These are phyloP conservation scores for Imbricaverruca yamaguchii DNA, from an alignment of 2,888 invertebrate species.

Conservation along the genomic window DNA sequence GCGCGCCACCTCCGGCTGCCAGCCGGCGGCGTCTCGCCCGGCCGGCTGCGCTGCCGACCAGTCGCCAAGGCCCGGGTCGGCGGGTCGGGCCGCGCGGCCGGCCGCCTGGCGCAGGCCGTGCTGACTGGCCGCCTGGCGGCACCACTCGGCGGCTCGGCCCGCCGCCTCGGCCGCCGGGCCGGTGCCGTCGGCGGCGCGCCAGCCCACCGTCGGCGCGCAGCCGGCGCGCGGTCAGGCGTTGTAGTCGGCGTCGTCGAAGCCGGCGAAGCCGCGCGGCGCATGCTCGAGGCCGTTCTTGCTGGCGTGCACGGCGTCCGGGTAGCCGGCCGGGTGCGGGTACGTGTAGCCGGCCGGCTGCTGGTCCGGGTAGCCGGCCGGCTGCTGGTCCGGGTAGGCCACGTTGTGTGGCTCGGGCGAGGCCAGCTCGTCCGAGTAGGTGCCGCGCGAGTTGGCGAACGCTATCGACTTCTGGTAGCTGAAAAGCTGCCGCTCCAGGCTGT, in stretches of 20 bases:
- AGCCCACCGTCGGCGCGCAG: no score
- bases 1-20: no score
- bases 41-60: no score
- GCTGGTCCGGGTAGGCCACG: neutral
- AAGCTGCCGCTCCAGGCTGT: conserved; percentile 68
- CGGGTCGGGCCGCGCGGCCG: no score
- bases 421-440: conserved; percentile 45
- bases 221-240: neutral
- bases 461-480: conserved; percentile 75
- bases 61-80: no score
- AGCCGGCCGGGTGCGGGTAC: conserved; percentile 25
- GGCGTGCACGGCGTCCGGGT: neutral
- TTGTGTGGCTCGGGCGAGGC: conserved; percentile 35
- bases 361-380: neutral
- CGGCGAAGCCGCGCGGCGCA: neutral
- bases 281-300: conserved; percentile 1
- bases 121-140: no score
- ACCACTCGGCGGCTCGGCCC: no score
- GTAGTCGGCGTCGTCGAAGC: conserved; percentile 4
- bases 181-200: no score
- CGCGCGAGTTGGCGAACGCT: conserved; percentile 59
- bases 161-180: no score
- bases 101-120: no score
- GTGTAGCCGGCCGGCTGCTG: neutral
- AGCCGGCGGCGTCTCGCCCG: no score